Evolutionary conservation across 2,113 vertebrate species (phyloP).

Genomic region (Mola mola): DNA sequence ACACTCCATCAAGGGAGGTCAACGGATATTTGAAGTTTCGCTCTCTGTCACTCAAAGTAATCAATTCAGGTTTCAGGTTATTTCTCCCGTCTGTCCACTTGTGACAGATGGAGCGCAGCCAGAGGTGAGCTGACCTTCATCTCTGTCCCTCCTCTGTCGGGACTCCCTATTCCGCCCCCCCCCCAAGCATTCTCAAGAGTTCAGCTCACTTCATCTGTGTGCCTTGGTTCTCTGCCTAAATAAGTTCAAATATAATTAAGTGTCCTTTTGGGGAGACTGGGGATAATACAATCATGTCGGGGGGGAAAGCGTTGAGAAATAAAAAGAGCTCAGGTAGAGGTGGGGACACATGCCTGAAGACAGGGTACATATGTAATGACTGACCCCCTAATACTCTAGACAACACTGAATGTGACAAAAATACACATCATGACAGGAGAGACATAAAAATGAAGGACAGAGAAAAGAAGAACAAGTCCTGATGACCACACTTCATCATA

Average conservation of each 20-base stretch:
- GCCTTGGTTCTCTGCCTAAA: slow-evolving; percentile 7
- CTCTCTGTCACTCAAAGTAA: slow-evolving; percentile 68
- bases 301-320: not conserved
- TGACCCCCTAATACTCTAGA: slow-evolving; percentile 26
- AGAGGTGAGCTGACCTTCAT: slow-evolving; percentile 70
- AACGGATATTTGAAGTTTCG: slow-evolving; percentile 73
- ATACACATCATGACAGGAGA: no score
- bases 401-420: no score
- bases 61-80: slow-evolving; percentile 78
- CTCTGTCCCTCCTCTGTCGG: slow-evolving; percentile 50
- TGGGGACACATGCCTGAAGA: slow-evolving; percentile 40
- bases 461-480: no score
- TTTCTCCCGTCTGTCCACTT: slow-evolving; percentile 65
- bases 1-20: slow-evolving; percentile 74
- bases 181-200: slow-evolving; percentile 42
- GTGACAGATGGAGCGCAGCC: slow-evolving; percentile 63
- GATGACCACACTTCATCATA: no score
- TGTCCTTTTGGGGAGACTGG: not conserved
- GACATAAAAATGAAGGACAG: no score
- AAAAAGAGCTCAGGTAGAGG: slow-evolving; percentile 5
- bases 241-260: slow-evolving; percentile 36
- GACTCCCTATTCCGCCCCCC: slow-evolving; percentile 40
- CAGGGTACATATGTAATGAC: slow-evolving; percentile 35
- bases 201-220: slow-evolving; percentile 56
- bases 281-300: slow-evolving; percentile 8